Evolutionary conservation across 2,888 invertebrate species (phyloP).

Genomic region (Drosophila acutilabella): DNA sequence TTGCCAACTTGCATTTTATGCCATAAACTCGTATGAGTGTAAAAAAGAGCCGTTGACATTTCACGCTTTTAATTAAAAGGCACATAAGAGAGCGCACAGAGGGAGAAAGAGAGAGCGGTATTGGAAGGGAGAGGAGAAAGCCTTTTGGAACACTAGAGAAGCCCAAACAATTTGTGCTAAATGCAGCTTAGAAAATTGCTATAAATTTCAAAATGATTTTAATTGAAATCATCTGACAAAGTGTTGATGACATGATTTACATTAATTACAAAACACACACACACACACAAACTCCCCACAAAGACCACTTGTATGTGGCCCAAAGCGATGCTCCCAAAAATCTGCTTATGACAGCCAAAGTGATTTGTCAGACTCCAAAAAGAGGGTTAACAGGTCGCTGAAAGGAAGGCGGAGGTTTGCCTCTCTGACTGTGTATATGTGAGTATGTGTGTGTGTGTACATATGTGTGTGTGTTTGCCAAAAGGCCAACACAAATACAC

Average conservation of each 20-base stretch:
- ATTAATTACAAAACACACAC: conserved; percentile 39
- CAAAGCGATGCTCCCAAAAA: conserved; percentile 24
- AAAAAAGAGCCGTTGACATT: conserved; percentile 65
- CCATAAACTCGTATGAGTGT: conserved; percentile 23
- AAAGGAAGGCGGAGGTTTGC: neutral
- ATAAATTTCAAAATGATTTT: conserved; percentile 58
- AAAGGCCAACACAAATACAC: conserved; percentile 33
- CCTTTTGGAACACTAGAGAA: neutral
- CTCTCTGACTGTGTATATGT: neutral
- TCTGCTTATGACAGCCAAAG: conserved; percentile 57
- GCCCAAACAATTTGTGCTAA: conserved; percentile 56
- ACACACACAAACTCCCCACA: conserved; percentile 2
- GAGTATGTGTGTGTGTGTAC: conserved; percentile 3
- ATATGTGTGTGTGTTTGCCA: conserved; percentile 23
- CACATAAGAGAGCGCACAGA: neutral
- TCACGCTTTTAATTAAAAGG: conserved; percentile 70
- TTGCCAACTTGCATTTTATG: conserved; percentile 57
- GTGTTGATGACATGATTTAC: conserved; percentile 58
- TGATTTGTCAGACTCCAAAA: conserved; percentile 38
- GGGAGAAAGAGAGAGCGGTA: neutral
- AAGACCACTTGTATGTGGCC: conserved; percentile 13
- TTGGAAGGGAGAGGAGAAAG: neutral
- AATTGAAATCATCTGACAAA: conserved; percentile 52
- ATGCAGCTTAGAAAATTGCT: conserved; percentile 49
- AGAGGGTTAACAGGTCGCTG: neutral